Base-by-base conservation (phyloP, 2,113 vertebrate genomes). In the Hippocampus comes region DNA sequence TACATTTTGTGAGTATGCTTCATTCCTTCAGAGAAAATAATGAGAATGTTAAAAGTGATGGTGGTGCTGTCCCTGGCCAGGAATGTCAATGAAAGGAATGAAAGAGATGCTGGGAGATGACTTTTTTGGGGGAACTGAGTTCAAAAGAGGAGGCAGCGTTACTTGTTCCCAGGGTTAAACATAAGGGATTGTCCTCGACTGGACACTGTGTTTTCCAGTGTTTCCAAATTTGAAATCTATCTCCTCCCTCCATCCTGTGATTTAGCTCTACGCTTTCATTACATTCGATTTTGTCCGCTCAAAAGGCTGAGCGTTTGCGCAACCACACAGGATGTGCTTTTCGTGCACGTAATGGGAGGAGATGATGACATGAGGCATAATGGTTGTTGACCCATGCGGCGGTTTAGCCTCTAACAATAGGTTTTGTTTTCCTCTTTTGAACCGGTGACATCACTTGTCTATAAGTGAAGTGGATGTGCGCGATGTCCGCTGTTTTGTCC, bases 241-340 rank as follows among this genome's bases (percentile, higher is more conserved):
- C 18, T 76, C 11, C 69, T 68, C 63, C 61, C 49, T 53, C 56
- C 70, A 68, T 76, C 72, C 73, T 80, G 84, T 70, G 73, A 76
- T 76, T 82, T 68, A 15, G 34, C 51, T 46, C 9, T 27, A 84
- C 67, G 80, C 88, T 87, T 65, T 87, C 81, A 88, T 89, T 85
- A 85, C n/a, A 14, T 68, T 67, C n/a, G 0, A 71, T 73, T 63
- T 23, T 43, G 64, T 71, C 67, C 60, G 55, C 2, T 69, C 4
- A 7, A 82, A 38, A 38, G 34, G 72, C 79, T 75, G 61, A 74
- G 67, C 73, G 79, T 78, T 76, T 86, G 56, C 55, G 60, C 67
- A 68, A 83, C 80, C 84, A 51, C 86, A 85, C 73, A 77, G 83
- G 86, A 83, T 63, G 34, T 77, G 71, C 23, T 51, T 14, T 64